Base-by-base conservation (phyloP, 1,140 invertebrate species). In the Drosophila tropicalis region DNA sequence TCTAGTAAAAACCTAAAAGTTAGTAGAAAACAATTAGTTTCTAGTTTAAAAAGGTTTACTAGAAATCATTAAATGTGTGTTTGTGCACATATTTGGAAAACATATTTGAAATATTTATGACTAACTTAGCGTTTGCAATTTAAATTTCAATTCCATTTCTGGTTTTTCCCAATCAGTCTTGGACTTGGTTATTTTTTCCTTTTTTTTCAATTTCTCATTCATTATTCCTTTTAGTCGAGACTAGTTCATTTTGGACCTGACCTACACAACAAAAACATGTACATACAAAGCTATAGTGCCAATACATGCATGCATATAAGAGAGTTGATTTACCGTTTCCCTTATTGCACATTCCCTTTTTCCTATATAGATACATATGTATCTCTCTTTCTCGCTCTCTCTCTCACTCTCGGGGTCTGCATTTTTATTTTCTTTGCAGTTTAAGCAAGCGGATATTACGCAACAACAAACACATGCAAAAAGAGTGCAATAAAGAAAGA, bases 391-490 rank as follows among this genome's bases (percentile, higher is more conserved):
- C n/a, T 55, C 17, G n/a, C n/a, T 17, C 13, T 13, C 69, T 63
- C 58, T 51, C 34, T 64, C 36, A 17, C 5, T 44, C 41, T 17
- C n/a, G 5, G 5, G 41, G 36, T 39, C 41, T 10, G 54, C 36
- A 40, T 25, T 47, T 51, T 36, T 54, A 22, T 15, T n/a, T 62
- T 34, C 36, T 62, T 67, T 62, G 63, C 65, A 72, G 62, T 75
- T 75, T 70, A 66, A 62, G 69, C 56, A 70, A 71, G 44, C 76
- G 83, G 83, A 87, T 83, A 87, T 86, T 86, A 83, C 76, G 84
- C 72, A 86, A 86, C 83, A 73, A 55, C 83, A 83, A 79, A 69
- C 87, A 86, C 79, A 73, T 87, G 79, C 66, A 87, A 79, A 60
- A 62, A 81, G 29, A 29, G 54, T 36, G 56, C 32, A 82, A 70